Base-by-base conservation (phyloP, 2,113 vertebrate genomes). In the Trichomycterus rosablanca region DNA sequence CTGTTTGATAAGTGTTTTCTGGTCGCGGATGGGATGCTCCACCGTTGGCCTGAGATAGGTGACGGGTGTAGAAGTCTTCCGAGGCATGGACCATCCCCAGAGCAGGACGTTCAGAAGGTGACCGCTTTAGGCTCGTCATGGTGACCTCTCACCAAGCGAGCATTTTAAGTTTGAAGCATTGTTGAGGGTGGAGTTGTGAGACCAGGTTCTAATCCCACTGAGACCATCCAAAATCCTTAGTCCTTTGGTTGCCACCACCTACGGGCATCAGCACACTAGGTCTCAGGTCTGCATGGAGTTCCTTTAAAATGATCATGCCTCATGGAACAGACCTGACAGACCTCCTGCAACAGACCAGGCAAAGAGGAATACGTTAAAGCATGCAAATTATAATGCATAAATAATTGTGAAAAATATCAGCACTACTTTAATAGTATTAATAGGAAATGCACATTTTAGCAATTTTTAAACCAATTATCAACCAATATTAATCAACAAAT, bases 121-220 rank as follows among this genome's bases (percentile, higher is more conserved):
- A 97, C 80, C 93, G 92, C 82, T 98, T 99, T 82, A 99, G 85
- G 82, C 95, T 98, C 82, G 96, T 97, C 96, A 99, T 99, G 84
- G 73, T 87, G 83, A 77, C 2, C 2, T 22, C 40, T 65, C 52
- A 65, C 52, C 63, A 57, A 57, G 23, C 14, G 3, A 65, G 44
- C 43, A 19, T 28, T 14, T 57, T 19, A 65, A 14, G 30, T 56
- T 37, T 49, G 44, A 6, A 39, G 43, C 62, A 65, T 65, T 28
- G 16, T 64, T 48, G 30, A 35, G 16, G 20, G 10, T n/a, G 14
- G 11, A 18, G 19, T 15, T 56, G 62, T 39, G 23, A 14, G 11
- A 15, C 20, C 15, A 34, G 22, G 49, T 22, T 30, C 37, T 22
- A 20, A 43, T 20, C 23, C 15, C 16, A 42, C 22, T 32, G 15